phyloP scores from a whole-genome alignment of 2,888 invertebrate genomes.

The Cactoblastis cactorum region DNA sequence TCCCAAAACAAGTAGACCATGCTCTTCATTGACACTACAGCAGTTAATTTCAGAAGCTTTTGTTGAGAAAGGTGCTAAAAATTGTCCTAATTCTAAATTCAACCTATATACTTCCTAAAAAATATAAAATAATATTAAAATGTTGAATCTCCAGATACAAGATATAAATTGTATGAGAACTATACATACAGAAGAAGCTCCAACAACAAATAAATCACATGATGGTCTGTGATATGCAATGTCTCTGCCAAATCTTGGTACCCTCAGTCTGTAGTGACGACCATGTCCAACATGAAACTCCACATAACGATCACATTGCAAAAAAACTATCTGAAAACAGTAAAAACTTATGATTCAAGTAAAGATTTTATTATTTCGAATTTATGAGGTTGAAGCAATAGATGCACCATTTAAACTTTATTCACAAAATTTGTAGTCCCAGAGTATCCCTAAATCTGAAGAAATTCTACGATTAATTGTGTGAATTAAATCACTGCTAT shows the following conservation, averaged over 20 bases:
- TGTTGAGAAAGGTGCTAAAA: conserved; percentile 90
- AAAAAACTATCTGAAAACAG: conserved; percentile 87
- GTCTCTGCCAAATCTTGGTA: conserved; percentile 97
- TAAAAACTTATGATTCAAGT: too few species aligned
- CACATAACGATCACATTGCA: conserved; percentile 90
- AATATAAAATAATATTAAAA: conserved; percentile 4
- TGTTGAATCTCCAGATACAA: background rate
- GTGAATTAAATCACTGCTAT: too few species aligned
- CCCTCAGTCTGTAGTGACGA: conserved; percentile 91
- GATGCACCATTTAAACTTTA: too few species aligned
- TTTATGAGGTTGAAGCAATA: too few species aligned
- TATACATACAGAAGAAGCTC: conserved; percentile 85
- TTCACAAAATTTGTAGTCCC: too few species aligned
- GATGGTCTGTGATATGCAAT: conserved; percentile 93
- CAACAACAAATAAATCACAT: conserved; percentile 95
- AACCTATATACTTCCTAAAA: conserved; percentile 94
- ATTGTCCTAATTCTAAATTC: conserved; percentile 97
- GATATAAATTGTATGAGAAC: background rate
- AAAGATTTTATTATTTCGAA: too few species aligned
- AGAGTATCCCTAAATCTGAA: too few species aligned
- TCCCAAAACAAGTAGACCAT: conserved; percentile 92
- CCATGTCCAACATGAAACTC: conserved; percentile 98
- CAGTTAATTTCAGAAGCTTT: conserved; percentile 88
- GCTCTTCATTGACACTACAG: conserved; percentile 91
- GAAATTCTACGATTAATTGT: too few species aligned